Base-by-base conservation (phyloP, 2,113 vertebrate species). In the Rafetus swinhoei region DNA sequence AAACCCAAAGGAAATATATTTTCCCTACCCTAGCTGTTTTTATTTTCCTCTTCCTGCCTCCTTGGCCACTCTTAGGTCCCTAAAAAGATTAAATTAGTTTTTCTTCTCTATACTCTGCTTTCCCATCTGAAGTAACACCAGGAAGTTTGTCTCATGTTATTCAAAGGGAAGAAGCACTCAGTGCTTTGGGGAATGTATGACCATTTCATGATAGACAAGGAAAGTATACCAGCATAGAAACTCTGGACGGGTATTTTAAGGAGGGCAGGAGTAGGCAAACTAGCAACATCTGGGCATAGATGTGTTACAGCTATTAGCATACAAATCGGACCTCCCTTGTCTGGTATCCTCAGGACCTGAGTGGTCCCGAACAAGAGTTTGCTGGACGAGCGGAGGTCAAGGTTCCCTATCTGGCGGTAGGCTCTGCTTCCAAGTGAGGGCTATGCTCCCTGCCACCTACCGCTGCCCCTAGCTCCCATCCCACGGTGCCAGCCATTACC, bases 71-170 rank as follows among this genome's bases (percentile, higher is more conserved):
- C 87, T 92, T 39, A 80, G 90, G 50, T 81, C 81, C 85, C 77
- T 72, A 19, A 65, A 94, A 24, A 95, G 53, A 86, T 88, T 80
- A 54, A 82, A 93, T 92, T 87, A 55, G 87, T 95, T 90, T 95
- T 90, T 95, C 91, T 94, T 95, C 97, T 65, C 86, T 50, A n/a
- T 93, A 89, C 2, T 0, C 91, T 93, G 13, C 39, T 92, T 96
- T 91, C 32, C 52, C 62, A 84, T 89, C 54, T 96, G 87, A 84
- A 90, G 59, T 54, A 90, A 90, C 25, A 95, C 9, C 39, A 88
- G 62, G 93, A 94, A 81, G 56, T 7, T 52, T 35, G 92, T n/a
- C 90, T 56, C 29, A 56, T 89, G 39, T 79, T 55, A 90, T 69
- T 94, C 56, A 79, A 24, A 19, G 91, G 50, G 50, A 27, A 16